Percentiles rank a stretch among this genome's conserved stretches.
Evolutionary conservation across 2,113 vertebrate species (phyloP).

Genomic region (Peromyscus leucopus): DNA sequence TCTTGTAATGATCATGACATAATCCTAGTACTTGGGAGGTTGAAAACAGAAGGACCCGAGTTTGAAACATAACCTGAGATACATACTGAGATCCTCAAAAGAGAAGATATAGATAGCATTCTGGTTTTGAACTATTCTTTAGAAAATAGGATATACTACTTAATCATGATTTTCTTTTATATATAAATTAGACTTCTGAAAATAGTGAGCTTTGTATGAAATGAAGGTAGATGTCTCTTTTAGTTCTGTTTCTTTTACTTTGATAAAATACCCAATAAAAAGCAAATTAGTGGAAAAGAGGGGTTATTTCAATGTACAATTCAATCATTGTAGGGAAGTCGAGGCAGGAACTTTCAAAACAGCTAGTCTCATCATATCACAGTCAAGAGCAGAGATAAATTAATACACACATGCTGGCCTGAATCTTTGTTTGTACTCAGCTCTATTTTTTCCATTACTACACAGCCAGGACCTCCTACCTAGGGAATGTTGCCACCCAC

Average conservation of each 20-base stretch:
- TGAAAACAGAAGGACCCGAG: not conserved
- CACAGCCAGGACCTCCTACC: not conserved
- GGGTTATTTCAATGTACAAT: not conserved
- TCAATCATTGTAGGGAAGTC: not conserved
- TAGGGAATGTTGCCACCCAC: not conserved
- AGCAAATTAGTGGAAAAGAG: not conserved
- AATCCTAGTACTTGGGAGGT: not conserved
- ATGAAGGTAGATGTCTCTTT: not conserved
- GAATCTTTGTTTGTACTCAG: not conserved
- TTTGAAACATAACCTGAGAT: not conserved
- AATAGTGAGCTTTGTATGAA: slow-evolving; percentile 21
- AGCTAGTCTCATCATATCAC: not conserved
- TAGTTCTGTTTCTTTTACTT: not conserved
- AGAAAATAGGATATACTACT: slow-evolving; percentile 1
- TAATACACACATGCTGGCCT: not conserved
- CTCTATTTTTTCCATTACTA: not conserved
- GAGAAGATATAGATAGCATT: not conserved
- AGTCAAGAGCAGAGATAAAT: not conserved
- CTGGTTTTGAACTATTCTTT: slow-evolving; percentile 13
- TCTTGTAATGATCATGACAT: not conserved
- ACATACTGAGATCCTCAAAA: not conserved
- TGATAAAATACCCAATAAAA: not conserved
- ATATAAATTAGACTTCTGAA: slow-evolving; percentile 29
- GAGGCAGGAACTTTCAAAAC: not conserved
- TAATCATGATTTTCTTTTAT: slow-evolving; percentile 7